A percentile compares a stretch with the other conserved stretches of the same genome.
Conservation (phyloP, 2,888 invertebrate genomes). For the Atethmia centrago region DNA sequence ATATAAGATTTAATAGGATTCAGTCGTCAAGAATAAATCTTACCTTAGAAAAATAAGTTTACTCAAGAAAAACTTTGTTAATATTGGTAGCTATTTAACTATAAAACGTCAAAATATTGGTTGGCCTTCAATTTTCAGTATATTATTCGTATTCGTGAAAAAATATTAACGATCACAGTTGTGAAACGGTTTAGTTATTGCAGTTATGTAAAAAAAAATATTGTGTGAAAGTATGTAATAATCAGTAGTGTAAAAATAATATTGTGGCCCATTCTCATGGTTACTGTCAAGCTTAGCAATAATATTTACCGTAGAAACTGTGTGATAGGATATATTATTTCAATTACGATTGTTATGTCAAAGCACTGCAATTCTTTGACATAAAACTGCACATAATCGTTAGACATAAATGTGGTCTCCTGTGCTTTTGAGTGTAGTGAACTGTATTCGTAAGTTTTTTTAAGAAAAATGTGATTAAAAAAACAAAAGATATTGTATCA, state of each 20-base stretch:
- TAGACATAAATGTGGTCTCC: not conserved
- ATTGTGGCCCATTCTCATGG: not conserved
- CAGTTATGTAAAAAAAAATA: no score
- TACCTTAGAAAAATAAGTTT: not conserved
- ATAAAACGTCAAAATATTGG: not conserved
- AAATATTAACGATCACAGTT: not conserved
- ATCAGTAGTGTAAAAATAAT: constrained; percentile 3
- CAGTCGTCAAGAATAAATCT: not conserved
- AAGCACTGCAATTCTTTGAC: constrained; percentile 19
- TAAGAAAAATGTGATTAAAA: not conserved
- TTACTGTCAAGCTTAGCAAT: not conserved
- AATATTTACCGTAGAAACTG: not conserved
- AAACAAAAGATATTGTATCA: not conserved
- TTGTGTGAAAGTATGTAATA: no score
- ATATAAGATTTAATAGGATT: not conserved
- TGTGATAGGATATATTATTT: constrained; percentile 9
- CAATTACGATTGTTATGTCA: constrained; percentile 31
- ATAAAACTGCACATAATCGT: constrained; percentile 12
- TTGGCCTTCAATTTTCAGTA: not conserved
- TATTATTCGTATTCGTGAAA: constrained; percentile 2
- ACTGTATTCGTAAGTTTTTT: not conserved
- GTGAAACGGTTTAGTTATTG: not conserved
- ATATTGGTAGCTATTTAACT: not conserved
- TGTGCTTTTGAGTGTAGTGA: not conserved
- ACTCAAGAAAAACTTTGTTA: not conserved